Evolutionary conservation across 2,113 vertebrate genomes (phyloP), one percentile per base, ranked within the genome.

Genomic region (Carettochelys insculpta): DNA sequence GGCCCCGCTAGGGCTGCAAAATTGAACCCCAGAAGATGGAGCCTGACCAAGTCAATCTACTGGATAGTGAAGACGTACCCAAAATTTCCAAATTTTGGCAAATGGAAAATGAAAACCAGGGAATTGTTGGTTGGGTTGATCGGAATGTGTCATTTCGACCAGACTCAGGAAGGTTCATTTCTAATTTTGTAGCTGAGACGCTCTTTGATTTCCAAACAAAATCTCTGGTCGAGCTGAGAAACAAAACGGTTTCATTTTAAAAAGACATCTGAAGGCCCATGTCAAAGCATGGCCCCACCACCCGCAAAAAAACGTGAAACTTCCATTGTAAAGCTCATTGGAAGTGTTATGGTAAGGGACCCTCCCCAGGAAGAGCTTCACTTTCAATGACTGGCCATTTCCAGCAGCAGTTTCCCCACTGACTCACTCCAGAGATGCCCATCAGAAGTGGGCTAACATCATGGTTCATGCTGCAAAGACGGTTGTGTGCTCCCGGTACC

Each of bases 401-500:
- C 41, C 41, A 12, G 22, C 41, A 13, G 24, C 24, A 27, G 45
- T 25, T 43, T 45, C 41, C 71, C 71, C 13, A 11, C 24, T 24
- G n/a, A 34, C 17, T 65, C 12, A 58, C 56, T 58, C 56, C 24
- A 54, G 25, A 54, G 24, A 25, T 11, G 25, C 24, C 53, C 56
- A 6, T 31, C 71, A 45, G 71, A 73, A 73, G 24, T 9, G 34
- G 17, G 61, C 6, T 16, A 34, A 29, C 9, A 24, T 22, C 38
- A 71, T 3, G 5, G 24, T 41, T 38, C 38, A 24, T 12, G 19
- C 68, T 41, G 38, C 68, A 71, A 43, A 41, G 68, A 45, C 27
- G 12, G 5, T 27, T 17, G 25, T 43, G 3, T 25, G 41, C 24
- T 45, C 20, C 22, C 2, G 1, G 38, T 0, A 41, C 20, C 68